Conservation (phyloP, 2,113 vertebrate species). For the Pomatostomus ruficeps region DNA sequence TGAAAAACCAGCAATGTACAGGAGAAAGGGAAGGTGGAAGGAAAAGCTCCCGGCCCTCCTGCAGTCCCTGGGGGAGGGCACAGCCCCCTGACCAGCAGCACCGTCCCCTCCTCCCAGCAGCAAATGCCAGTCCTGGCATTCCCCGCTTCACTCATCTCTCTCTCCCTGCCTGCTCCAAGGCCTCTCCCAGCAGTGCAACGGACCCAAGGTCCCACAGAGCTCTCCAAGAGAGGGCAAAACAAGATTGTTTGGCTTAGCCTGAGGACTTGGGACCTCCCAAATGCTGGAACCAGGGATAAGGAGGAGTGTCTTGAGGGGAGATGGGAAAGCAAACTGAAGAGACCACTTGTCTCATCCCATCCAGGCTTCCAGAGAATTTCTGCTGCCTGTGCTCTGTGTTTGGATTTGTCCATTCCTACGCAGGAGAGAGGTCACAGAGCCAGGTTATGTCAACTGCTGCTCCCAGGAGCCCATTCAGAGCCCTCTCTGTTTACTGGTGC, state of each 20-base stretch:
- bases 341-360: neutral
- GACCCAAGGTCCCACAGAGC: neutral
- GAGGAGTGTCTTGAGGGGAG: neutral
- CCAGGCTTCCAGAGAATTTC: neutral
- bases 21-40: neutral
- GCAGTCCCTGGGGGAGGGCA: neutral
- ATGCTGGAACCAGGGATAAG: neutral
- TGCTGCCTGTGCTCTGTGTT: neutral
- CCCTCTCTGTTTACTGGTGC: neutral
- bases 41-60: neutral
- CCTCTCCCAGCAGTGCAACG: neutral
- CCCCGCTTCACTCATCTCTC: neutral
- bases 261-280: slow-evolving; percentile 2
- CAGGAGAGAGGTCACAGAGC: neutral
- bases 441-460: neutral
- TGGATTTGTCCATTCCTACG: neutral
- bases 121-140: neutral
- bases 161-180: neutral
- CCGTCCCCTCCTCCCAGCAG: neutral
- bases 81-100: neutral
- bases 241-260: neutral
- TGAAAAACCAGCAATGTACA: neutral
- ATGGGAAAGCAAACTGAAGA: neutral
- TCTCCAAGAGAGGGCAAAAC: neutral
- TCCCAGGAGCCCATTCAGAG: neutral